phyloP scores from a whole-genome alignment of 1,140 invertebrate genomes.

The Drosophila carrolli region DNA sequence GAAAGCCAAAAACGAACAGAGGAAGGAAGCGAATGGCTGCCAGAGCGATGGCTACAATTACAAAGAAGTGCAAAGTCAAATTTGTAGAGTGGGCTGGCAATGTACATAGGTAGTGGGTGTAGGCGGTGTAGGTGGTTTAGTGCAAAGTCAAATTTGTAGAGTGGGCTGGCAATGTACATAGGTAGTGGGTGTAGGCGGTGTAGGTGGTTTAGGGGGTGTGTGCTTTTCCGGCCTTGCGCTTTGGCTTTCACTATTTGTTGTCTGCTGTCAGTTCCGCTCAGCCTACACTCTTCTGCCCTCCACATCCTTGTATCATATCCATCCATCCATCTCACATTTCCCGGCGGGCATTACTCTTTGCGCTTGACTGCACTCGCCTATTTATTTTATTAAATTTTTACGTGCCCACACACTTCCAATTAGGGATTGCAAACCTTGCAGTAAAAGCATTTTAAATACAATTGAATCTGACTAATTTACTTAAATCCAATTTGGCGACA shows the following conservation, averaged over 20 bases:
- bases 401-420: conserved; percentile 20
- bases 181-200: neutral
- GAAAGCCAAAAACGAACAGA: conserved; percentile 27
- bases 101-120: neutral
- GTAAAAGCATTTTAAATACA: conserved; percentile 32
- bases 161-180: conserved; percentile 5
- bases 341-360: conserved; percentile 63
- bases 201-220: conserved; percentile 8
- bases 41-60: conserved; percentile 27
- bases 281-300: neutral
- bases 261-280: conserved; percentile 19
- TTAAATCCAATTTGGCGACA: conserved; percentile 23
- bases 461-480: conserved; percentile 1
- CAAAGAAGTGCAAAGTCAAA: conserved; percentile 35
- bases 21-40: conserved; percentile 6
- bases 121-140: neutral
- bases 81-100: conserved; percentile 24
- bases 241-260: conserved; percentile 48
- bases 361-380: conserved; percentile 57
- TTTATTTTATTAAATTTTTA: conserved; percentile 60
- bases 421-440: conserved; percentile 18
- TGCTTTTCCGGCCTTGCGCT: conserved; percentile 61
- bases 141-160: conserved; percentile 36
- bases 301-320: conserved; percentile 9
- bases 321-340: conserved; percentile 27